These are phyloP conservation scores for Apoda limacodes DNA, from an alignment of 2,888 invertebrate genomes.

Conservation along the genomic window DNA sequence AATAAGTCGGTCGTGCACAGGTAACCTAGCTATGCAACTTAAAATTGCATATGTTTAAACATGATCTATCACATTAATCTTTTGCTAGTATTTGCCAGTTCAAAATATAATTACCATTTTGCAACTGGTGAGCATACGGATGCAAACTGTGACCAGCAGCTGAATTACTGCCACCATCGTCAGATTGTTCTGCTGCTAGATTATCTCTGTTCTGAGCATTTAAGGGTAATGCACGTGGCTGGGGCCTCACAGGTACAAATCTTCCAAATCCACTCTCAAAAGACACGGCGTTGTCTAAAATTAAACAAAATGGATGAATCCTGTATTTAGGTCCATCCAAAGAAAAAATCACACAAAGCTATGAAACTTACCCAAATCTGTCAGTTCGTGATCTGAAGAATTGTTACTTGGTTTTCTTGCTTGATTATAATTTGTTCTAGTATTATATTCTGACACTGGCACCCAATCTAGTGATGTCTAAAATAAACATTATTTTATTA, in stretches of 20 bases:
- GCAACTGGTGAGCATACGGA: slow-evolving; percentile 58
- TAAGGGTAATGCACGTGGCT: slow-evolving; percentile 54
- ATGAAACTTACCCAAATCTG: slow-evolving; percentile 51
- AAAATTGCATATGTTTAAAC: not conserved
- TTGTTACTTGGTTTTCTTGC: slow-evolving; percentile 60
- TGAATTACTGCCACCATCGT: slow-evolving; percentile 45
- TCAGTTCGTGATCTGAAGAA: slow-evolving; percentile 58
- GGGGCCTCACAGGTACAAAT: slow-evolving; percentile 64
- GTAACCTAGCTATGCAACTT: no score
- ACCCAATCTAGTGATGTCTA: slow-evolving; percentile 67
- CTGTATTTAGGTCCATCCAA: not conserved
- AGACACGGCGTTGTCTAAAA: slow-evolving; percentile 54
- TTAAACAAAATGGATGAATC: not conserved
- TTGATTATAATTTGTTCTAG: slow-evolving; percentile 56
- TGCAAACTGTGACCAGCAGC: slow-evolving; percentile 49
- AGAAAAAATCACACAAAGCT: slow-evolving; percentile 1
- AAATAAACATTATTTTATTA: slow-evolving; percentile 25
- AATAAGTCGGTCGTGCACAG: no score
- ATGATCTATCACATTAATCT: not conserved
- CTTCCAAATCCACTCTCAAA: slow-evolving; percentile 63
- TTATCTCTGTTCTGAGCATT: slow-evolving; percentile 57
- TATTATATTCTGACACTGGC: slow-evolving; percentile 63
- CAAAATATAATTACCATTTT: slow-evolving; percentile 50
- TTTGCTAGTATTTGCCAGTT: slow-evolving; percentile 1
- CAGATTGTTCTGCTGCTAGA: slow-evolving; percentile 43